A percentile compares a stretch with the other conserved stretches of the same genome.
Conservation (phyloP, 2,888 invertebrate genomes). For the Tortrix viridana region DNA sequence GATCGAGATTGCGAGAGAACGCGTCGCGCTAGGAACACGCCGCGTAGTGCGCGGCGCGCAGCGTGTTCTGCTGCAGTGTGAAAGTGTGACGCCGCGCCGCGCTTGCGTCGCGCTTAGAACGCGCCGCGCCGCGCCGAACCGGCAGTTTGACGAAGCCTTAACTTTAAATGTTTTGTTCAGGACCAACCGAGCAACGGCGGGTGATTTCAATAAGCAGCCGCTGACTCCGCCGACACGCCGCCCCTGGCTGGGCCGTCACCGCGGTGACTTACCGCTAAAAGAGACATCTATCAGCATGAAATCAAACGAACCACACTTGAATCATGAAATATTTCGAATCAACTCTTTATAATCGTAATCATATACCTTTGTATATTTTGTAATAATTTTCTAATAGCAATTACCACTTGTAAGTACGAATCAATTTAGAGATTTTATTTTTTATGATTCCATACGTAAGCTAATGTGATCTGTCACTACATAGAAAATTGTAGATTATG, state of each 20-base stretch:
- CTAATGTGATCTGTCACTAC: slow-evolving; percentile 52
- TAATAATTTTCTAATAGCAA: slow-evolving; percentile 56
- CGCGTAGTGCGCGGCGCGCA: too few species aligned
- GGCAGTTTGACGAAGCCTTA: too few species aligned
- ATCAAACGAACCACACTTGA: too few species aligned
- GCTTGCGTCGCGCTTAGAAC: too few species aligned
- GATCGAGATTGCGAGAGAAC: too few species aligned
- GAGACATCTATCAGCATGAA: neutral
- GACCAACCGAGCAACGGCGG: slow-evolving; percentile 78
- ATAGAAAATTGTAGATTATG: slow-evolving; percentile 41
- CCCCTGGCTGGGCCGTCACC: slow-evolving; percentile 15
- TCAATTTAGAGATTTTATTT: slow-evolving; percentile 50
- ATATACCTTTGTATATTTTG: slow-evolving; percentile 65
- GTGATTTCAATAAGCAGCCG: slow-evolving; percentile 52
- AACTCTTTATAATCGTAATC: slow-evolving; percentile 22
- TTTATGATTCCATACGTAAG: slow-evolving; percentile 63
- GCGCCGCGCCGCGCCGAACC: too few species aligned
- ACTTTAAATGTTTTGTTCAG: slow-evolving; percentile 52
- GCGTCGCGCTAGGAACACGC: too few species aligned
- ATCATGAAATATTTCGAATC: slow-evolving; percentile 3
- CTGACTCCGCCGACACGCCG: slow-evolving; percentile 5
- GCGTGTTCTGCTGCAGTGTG: too few species aligned
- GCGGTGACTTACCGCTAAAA: too few species aligned
- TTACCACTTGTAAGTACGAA: slow-evolving; percentile 52
- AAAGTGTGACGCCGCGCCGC: too few species aligned